Conservation (phyloP, 2,113 vertebrate species). For the Cryptotis parvus region DNA sequence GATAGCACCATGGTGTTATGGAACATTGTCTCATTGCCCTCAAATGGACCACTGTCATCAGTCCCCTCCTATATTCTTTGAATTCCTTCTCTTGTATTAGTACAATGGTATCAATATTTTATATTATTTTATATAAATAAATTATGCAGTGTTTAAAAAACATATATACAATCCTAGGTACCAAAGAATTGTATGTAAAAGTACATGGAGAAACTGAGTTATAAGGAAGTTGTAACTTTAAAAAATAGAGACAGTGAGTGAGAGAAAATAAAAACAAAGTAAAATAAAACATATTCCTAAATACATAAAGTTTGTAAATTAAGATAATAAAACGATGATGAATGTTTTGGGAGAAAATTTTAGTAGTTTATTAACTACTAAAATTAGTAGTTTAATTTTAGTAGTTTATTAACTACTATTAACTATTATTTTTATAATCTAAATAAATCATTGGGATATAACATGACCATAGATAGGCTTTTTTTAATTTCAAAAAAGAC, state of each 20-base stretch:
- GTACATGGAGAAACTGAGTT: neutral
- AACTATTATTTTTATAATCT: no score
- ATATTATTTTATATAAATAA: neutral
- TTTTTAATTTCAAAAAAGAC: neutral
- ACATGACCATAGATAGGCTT: neutral
- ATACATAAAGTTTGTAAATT: neutral
- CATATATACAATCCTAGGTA: neutral
- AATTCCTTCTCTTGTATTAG: neutral
- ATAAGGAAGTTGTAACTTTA: neutral
- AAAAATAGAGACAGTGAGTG: neutral
- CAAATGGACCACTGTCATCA: neutral
- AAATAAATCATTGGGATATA: neutral
- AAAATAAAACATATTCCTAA: neutral
- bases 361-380: neutral
- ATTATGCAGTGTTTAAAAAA: neutral
- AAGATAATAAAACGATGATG: neutral
- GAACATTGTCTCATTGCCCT: neutral
- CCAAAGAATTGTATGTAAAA: neutral
- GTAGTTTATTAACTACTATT: neutral
- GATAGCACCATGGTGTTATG: neutral
- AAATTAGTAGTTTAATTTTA: no score
- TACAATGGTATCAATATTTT: neutral
- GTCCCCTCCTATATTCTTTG: neutral
- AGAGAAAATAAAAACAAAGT: neutral
- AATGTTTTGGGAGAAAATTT: neutral